Evolutionary conservation across 2,797 vertebrate genomes (phyloP), one percentile per base, ranked within the genome.

Genomic region (Mastacembelus armatus): DNA sequence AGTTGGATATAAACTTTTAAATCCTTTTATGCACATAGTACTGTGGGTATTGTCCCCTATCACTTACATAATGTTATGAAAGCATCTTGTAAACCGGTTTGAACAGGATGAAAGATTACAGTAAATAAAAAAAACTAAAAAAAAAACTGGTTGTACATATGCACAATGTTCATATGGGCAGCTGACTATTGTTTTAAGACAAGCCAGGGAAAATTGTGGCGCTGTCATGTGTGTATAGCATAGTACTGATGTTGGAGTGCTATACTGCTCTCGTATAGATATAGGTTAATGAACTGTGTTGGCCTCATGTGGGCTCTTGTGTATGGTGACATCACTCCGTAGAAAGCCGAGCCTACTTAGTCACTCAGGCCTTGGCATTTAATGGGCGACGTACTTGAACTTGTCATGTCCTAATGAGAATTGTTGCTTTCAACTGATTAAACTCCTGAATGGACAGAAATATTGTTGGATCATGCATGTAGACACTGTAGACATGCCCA

Each of bases 401-500:
- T 27, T 43, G 39, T 63, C 35, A 26, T 11, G 21, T 4, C 2
- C 27, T 57, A 73, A 63, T 63, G 42, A 54, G 52, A 29, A 57
- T 18, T 36, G n/a, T n/a, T 51, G 32, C 30, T 56, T 16, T 64
- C n/a, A 58, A 71, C 14, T 44, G 58, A 62, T 74, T 79, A 52
- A 71, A 65, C 48, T 38, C 35, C 40, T 71, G 62, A 63, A 66
- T 58, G 40, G 35, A 27, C 27, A 26, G 30, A 1, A n/a, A n/a
- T n/a, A n/a, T n/a, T n/a, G n/a, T n/a, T n/a, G n/a, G n/a, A n/a
- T n/a, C n/a, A n/a, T n/a, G n/a, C n/a, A 16, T 14, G 29, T 29
- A 16, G 50, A 6, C 66, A 1, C 3, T 60, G 45, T 33, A 50
- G 5, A 14, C 32, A 8, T 18, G 16, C 43, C 30, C 27, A 29